These are phyloP conservation scores for Amblyjoppa fuscipennis DNA, from an alignment of 2,888 invertebrate genomes.

Conservation along the genomic window DNA sequence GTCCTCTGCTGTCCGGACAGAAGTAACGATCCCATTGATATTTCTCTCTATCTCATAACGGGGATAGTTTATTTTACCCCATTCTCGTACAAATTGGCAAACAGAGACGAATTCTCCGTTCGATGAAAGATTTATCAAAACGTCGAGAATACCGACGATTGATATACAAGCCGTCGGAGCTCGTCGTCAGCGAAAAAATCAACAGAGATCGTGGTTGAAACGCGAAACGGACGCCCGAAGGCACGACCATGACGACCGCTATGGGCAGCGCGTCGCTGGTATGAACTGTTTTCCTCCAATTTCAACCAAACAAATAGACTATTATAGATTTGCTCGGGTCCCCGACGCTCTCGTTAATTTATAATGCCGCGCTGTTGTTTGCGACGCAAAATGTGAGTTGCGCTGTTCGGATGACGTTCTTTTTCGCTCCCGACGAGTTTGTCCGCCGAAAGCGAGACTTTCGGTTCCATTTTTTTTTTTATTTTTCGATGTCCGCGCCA, in stretches of 20 bases:
- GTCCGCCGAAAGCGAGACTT: constrained; percentile 11
- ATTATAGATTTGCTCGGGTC: constrained; percentile 77
- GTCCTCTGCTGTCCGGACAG: neutral
- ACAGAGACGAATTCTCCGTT: constrained; percentile 7
- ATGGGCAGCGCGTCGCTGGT: constrained; percentile 71
- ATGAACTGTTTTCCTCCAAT: constrained; percentile 81
- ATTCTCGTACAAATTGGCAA: constrained; percentile 14
- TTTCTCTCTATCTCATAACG: neutral
- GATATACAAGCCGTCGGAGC: constrained; percentile 16
- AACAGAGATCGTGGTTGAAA: constrained; percentile 52
- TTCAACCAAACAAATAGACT: constrained; percentile 80
- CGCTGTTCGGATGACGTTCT: constrained; percentile 31
- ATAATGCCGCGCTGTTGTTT: constrained; percentile 77
- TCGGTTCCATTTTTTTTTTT: constrained; percentile 16
- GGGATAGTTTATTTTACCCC: neutral
- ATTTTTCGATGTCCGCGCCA: constrained; percentile 3
- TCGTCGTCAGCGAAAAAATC: constrained; percentile 20
- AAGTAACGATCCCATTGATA: constrained; percentile 15
- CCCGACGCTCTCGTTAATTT: constrained; percentile 76
- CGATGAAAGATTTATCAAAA: constrained; percentile 35
- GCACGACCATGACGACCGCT: constrained; percentile 64
- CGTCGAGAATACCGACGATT: constrained; percentile 15
- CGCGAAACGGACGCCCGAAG: constrained; percentile 56
- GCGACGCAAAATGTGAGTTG: constrained; percentile 70
- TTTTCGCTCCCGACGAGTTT: constrained; percentile 5